Evolutionary conservation across 2,113 vertebrate genomes (phyloP).

Genomic region (Clupea harengus): DNA sequence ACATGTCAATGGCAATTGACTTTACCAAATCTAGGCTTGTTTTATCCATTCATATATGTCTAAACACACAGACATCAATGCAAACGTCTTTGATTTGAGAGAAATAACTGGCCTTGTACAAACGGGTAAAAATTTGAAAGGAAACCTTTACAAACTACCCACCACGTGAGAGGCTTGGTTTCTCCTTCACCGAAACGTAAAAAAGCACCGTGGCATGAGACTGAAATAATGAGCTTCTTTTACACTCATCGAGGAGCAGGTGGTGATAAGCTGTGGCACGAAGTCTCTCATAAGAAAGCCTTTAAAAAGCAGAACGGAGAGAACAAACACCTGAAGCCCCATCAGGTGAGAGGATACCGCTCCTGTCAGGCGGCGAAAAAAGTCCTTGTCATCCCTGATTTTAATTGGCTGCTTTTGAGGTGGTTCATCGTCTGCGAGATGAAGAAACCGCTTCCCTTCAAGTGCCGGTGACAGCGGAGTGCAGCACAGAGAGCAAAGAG

Average conservation of each 20-base stretch:
- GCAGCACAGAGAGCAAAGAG: constrained; percentile 30
- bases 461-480: constrained; percentile 26
- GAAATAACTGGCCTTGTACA: neutral
- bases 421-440: constrained; percentile 36
- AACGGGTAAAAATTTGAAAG: neutral
- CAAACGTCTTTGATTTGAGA: no score
- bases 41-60: no score
- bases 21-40: neutral
- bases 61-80: neutral
- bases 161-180: neutral
- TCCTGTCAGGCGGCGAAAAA: constrained; percentile 33
- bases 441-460: constrained; percentile 41
- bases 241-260: neutral
- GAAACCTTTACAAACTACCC: neutral
- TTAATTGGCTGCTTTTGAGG: constrained; percentile 58
- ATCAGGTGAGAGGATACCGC: constrained; percentile 46
- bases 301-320: constrained; percentile 30
- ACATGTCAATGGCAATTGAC: neutral
- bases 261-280: neutral
- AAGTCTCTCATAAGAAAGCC: constrained; percentile 21
- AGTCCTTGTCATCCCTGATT: constrained; percentile 36
- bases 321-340: constrained; percentile 29
- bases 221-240: constrained; percentile 4
- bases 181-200: neutral
- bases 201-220: neutral